phyloP scores from a whole-genome alignment of 2,888 invertebrate species.

The Drosophila eohydei region DNA sequence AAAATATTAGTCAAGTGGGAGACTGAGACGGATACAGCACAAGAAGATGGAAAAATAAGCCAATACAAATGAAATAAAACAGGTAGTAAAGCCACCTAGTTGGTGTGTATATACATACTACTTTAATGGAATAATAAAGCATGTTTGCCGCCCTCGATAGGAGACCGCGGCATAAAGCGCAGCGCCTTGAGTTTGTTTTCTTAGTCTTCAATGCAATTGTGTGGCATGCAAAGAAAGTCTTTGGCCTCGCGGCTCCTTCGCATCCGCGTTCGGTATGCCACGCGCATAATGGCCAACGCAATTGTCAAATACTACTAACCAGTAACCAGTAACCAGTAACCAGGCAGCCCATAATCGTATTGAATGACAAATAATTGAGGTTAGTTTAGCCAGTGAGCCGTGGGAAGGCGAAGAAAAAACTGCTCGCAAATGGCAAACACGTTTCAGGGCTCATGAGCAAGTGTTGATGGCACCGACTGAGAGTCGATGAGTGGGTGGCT shows the following conservation, averaged over 20 bases:
- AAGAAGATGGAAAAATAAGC: neutral
- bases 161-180: constrained; percentile 25
- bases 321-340: constrained; percentile 15
- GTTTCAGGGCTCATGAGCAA: constrained; percentile 75
- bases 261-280: constrained; percentile 42
- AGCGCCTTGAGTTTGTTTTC: constrained; percentile 66
- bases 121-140: constrained; percentile 81
- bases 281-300: constrained; percentile 49
- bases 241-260: constrained; percentile 18
- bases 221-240: constrained; percentile 21
- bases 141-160: constrained; percentile 62
- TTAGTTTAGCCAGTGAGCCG: constrained; percentile 72
- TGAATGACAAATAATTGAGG: constrained; percentile 80
- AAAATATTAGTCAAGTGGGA: constrained; percentile 26
- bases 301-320: constrained; percentile 52
- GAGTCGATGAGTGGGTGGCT: constrained; percentile 31
- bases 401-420: constrained; percentile 37
- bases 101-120: constrained; percentile 48
- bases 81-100: constrained; percentile 15
- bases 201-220: constrained; percentile 65
- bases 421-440: constrained; percentile 76
- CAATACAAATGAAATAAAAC: constrained; percentile 47
- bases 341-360: constrained; percentile 67
- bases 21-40: constrained; percentile 6
- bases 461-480: constrained; percentile 59